phyloP scores from a whole-genome alignment of 1,140 invertebrate species.

The Tetragnatha versicolor region DNA sequence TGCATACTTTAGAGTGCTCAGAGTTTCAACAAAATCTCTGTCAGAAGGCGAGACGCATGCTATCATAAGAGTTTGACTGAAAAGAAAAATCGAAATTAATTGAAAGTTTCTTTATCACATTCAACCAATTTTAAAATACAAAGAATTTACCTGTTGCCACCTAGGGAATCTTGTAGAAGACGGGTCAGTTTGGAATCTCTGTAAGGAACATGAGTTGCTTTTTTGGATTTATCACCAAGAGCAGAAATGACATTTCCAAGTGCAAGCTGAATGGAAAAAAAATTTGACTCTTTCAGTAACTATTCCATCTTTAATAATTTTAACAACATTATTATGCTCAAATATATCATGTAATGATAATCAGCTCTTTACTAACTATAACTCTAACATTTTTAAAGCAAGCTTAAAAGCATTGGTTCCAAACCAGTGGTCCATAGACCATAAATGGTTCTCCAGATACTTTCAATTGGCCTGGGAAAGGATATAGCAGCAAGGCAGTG shows the following conservation, averaged over 20 bases:
- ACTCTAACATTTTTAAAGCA: too few species aligned
- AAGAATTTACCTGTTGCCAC: conserved; percentile 73
- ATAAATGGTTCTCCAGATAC: too few species aligned
- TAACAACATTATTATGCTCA: too few species aligned
- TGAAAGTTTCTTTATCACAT: not conserved
- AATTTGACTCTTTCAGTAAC: too few species aligned
- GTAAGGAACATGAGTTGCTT: conserved; percentile 90
- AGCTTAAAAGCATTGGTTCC: too few species aligned
- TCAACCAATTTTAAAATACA: not conserved
- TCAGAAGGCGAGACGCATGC: conserved; percentile 97
- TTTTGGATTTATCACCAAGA: conserved; percentile 87
- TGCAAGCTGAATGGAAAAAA: conserved; percentile 82
- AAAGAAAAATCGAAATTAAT: conserved; percentile 68
- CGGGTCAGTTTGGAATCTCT: conserved; percentile 95
- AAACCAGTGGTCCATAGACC: too few species aligned
- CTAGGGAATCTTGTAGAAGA: conserved; percentile 93
- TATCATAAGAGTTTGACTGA: conserved; percentile 93
- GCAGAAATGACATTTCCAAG: conserved; percentile 97
- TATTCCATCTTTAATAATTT: too few species aligned
- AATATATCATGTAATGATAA: too few species aligned
- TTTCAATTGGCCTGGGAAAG: too few species aligned
- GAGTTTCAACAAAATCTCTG: conserved; percentile 96
- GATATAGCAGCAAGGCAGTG: too few species aligned
- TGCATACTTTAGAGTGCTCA: conserved; percentile 97
- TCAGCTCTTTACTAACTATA: too few species aligned